phyloP scores from a whole-genome alignment of 2,113 vertebrate genomes.

The Morone chrysops region DNA sequence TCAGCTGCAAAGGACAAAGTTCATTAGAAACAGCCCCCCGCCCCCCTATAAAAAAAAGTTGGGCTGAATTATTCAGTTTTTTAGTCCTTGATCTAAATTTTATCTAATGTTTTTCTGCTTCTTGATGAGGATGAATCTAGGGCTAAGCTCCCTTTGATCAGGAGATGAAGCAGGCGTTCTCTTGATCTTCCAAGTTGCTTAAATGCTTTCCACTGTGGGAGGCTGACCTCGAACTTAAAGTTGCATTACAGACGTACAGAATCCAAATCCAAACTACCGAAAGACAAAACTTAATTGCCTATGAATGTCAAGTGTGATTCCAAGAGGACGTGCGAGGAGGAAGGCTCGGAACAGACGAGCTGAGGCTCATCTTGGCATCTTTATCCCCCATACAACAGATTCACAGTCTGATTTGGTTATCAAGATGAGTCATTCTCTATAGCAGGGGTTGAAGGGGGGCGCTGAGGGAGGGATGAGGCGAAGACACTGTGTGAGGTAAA shows the following conservation, averaged over 20 bases:
- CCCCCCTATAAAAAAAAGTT: slow-evolving; percentile 1
- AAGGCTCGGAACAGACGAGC: slow-evolving; percentile 1
- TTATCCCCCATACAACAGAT: slow-evolving; percentile 13
- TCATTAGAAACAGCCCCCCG: slow-evolving; percentile 32
- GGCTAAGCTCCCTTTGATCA: slow-evolving; percentile 74
- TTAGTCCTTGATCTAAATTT: slow-evolving; percentile 71
- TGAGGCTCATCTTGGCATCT: slow-evolving; percentile 27
- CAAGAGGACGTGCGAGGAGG: neutral
- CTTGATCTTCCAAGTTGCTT: slow-evolving; percentile 64
- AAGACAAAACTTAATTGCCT: slow-evolving; percentile 24
- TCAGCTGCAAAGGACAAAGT: slow-evolving; percentile 50
- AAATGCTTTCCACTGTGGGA: slow-evolving; percentile 40
- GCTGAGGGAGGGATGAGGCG: neutral
- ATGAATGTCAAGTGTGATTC: slow-evolving; percentile 33
- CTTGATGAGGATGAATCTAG: slow-evolving; percentile 74
- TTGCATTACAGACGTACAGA: slow-evolving; percentile 10
- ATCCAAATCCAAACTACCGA: slow-evolving; percentile 6
- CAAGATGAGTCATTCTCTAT: neutral
- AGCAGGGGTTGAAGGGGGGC: neutral
- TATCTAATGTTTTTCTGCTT: slow-evolving; percentile 60
- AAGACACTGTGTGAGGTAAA: neutral
- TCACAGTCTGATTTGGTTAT: slow-evolving; percentile 25
- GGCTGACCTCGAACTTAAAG: slow-evolving; percentile 48
- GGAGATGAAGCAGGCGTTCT: slow-evolving; percentile 44
- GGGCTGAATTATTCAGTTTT: slow-evolving; percentile 71